Evolutionary conservation across 2,797 vertebrate species (phyloP).

Genomic region (Rhinophrynus dorsalis): DNA sequence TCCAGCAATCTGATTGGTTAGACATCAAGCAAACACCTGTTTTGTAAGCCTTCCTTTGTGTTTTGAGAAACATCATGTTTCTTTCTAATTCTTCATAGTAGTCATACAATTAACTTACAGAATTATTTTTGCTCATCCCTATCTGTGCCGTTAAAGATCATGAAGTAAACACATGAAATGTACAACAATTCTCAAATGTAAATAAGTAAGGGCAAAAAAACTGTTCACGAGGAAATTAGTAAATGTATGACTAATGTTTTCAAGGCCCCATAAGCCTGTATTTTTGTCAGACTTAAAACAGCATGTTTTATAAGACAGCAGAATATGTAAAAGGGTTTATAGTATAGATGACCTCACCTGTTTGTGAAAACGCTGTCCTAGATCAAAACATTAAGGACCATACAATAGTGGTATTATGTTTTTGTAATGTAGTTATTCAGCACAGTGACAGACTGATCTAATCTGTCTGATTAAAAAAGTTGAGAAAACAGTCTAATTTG

Average conservation of each 20-base stretch:
- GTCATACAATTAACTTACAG: too few relatives aligned
- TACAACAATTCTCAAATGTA: too few relatives aligned
- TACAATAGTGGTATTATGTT: constrained; percentile 5
- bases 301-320: constrained; percentile 3
- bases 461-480: constrained; percentile 20
- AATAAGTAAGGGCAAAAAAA: too few relatives aligned
- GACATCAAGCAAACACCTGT: too few relatives aligned
- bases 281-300: neutral
- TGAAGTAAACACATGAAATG: too few relatives aligned
- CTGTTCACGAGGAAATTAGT: neutral
- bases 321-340: constrained; percentile 4
- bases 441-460: constrained; percentile 3
- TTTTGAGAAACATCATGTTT: too few relatives aligned
- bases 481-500: neutral
- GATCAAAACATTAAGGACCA: constrained; percentile 9
- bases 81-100: too few relatives aligned
- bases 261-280: neutral
- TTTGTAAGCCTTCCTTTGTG: too few relatives aligned
- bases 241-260: neutral
- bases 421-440: constrained; percentile 19
- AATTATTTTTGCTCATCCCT: too few relatives aligned
- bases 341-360: constrained; percentile 9
- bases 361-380: neutral
- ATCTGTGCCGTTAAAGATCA: too few relatives aligned
- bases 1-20: too few relatives aligned